Conservation (phyloP, 2,888 invertebrate genomes). For the Pseudoips prasinana region DNA sequence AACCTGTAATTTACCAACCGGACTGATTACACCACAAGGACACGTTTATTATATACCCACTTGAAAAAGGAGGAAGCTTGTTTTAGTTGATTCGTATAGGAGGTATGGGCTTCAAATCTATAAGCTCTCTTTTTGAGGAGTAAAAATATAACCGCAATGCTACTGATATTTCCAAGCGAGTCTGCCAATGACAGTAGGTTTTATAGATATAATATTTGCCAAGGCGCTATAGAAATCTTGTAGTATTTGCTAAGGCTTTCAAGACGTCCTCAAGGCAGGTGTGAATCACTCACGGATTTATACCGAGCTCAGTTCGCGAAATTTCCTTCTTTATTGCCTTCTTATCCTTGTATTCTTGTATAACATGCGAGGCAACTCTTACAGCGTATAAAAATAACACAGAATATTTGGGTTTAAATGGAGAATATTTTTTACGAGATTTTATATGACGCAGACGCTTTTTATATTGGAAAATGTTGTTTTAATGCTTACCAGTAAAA, state of each 20-base stretch:
- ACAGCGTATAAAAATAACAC: conserved; percentile 7
- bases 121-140: no score
- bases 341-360: conserved; percentile 28
- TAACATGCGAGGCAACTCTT: conserved; percentile 18
- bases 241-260: conserved; percentile 28
- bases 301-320: conserved; percentile 22
- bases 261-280: conserved; percentile 9
- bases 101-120: no score
- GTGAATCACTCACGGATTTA: conserved; percentile 23
- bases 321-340: conserved; percentile 34
- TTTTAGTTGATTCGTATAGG: no score
- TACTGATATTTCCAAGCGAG: no score
- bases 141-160: no score
- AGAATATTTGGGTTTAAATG: conserved; percentile 1
- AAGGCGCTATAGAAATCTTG: conserved; percentile 18
- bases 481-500: not conserved
- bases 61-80: no score
- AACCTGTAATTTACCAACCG: no score
- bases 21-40: no score
- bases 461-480: not conserved
- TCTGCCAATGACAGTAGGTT: no score
- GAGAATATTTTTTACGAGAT: not conserved
- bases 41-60: no score
- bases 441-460: not conserved
- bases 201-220: conserved; percentile 36